These are phyloP conservation scores for Protodeltote pygarga DNA, from an alignment of 2,888 invertebrate species.

Conservation along the genomic window DNA sequence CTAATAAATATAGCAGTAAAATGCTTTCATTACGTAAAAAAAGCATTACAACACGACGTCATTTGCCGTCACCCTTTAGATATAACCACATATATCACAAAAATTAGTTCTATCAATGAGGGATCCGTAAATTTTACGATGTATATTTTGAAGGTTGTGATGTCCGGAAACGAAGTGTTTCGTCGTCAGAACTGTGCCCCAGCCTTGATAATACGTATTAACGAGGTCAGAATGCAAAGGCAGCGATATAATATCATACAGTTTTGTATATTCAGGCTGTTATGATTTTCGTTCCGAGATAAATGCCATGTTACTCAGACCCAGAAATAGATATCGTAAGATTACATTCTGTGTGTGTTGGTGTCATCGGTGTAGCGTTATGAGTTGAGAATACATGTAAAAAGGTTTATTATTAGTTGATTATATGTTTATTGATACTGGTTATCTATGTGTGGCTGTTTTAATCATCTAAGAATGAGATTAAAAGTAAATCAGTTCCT, in stretches of 20 bases:
- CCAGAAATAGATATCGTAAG: constrained; percentile 55
- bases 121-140: constrained; percentile 17
- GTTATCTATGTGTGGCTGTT: not conserved
- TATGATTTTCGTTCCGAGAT: constrained; percentile 17
- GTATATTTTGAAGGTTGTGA: constrained; percentile 45
- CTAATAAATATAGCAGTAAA: constrained; percentile 41
- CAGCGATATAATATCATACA: constrained; percentile 42
- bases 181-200: constrained; percentile 28
- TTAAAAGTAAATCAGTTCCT: constrained; percentile 7
- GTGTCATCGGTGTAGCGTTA: constrained; percentile 11
- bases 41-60: constrained; percentile 12
- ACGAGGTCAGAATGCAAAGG: constrained; percentile 52
- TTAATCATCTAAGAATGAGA: constrained; percentile 5
- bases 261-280: constrained; percentile 13
- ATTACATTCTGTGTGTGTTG: constrained; percentile 21
- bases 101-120: constrained; percentile 7
- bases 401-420: constrained; percentile 25
- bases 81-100: constrained; percentile 3
- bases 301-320: constrained; percentile 56
- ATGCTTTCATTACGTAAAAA: constrained; percentile 14
- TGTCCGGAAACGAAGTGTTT: constrained; percentile 33
- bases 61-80: not conserved
- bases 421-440: not conserved
- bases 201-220: constrained; percentile 49
- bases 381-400: constrained; percentile 9